Evolutionary conservation across 2,888 invertebrate genomes (phyloP).

Genomic region (Oxystoma pomonae): DNA sequence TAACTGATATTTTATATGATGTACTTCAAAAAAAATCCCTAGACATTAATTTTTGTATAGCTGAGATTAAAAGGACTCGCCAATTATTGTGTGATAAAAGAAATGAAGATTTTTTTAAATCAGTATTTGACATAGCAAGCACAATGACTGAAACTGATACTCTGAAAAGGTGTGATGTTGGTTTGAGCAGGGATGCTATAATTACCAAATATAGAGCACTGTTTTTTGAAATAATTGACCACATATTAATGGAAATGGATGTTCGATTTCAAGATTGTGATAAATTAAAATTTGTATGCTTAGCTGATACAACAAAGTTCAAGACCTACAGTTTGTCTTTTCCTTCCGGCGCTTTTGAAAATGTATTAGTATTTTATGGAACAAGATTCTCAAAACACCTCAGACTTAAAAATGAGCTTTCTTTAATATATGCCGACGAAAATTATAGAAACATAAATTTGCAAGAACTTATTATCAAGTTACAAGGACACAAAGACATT

Average conservation of each 20-base stretch:
- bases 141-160: conserved; percentile 6
- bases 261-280: conserved; percentile 10
- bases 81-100: conserved; percentile 10
- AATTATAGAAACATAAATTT: background rate
- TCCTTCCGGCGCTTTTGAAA: conserved; percentile 2
- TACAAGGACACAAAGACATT: conserved; percentile 7
- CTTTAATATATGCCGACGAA: conserved; percentile 1
- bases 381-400: background rate
- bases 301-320: conserved; percentile 11
- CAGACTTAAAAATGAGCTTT: conserved; percentile 4
- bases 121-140: conserved; percentile 11
- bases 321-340: background rate
- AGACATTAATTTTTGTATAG: conserved; percentile 25
- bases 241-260: conserved; percentile 10
- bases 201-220: background rate
- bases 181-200: background rate
- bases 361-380: background rate
- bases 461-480: conserved; percentile 3
- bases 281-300: conserved; percentile 7
- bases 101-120: conserved; percentile 13
- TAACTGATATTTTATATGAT: conserved; percentile 22
- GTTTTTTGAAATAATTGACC: conserved; percentile 6
- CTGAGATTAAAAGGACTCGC: conserved; percentile 17
- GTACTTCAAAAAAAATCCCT: conserved; percentile 23
- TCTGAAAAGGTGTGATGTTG: background rate